These are phyloP conservation scores for Meteorus sp. DNA, from an alignment of 1,140 invertebrate species.

Conservation along the genomic window DNA sequence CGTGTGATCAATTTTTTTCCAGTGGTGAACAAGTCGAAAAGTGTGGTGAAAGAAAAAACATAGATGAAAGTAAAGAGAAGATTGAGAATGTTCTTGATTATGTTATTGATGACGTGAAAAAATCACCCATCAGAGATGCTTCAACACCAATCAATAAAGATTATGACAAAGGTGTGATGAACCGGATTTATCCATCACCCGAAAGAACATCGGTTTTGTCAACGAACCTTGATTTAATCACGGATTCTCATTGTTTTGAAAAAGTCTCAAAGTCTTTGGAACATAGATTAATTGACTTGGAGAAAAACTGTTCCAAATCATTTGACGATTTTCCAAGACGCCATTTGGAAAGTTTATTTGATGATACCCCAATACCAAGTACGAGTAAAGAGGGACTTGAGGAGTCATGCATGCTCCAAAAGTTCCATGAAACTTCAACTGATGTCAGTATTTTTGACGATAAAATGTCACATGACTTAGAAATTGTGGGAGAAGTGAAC, in stretches of 20 bases:
- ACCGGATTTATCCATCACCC: not conserved
- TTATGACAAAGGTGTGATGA: not conserved
- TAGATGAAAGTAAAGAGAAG: not conserved
- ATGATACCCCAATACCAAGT: not conserved
- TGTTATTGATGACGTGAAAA: slow-evolving; percentile 3
- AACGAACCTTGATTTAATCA: not conserved
- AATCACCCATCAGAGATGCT: not conserved
- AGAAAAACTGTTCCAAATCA: not conserved
- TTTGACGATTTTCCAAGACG: not conserved
- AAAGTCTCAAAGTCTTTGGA: not conserved
- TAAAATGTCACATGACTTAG: not conserved
- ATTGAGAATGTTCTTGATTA: not conserved
- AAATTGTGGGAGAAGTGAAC: not conserved
- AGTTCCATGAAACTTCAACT: not conserved
- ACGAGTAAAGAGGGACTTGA: slow-evolving; percentile 5
- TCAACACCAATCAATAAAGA: not conserved
- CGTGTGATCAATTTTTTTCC: not conserved
- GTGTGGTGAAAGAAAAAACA: slow-evolving; percentile 3
- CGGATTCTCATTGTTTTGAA: not conserved
- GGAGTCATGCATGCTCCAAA: not conserved
- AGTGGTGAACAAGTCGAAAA: not conserved
- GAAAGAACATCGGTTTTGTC: not conserved
- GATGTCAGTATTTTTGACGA: not conserved
- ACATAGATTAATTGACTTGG: slow-evolving; percentile 3
- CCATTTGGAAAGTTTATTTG: not conserved